phyloP scores from a whole-genome alignment of 2,113 vertebrate genomes.

The Trematomus loennbergii region DNA sequence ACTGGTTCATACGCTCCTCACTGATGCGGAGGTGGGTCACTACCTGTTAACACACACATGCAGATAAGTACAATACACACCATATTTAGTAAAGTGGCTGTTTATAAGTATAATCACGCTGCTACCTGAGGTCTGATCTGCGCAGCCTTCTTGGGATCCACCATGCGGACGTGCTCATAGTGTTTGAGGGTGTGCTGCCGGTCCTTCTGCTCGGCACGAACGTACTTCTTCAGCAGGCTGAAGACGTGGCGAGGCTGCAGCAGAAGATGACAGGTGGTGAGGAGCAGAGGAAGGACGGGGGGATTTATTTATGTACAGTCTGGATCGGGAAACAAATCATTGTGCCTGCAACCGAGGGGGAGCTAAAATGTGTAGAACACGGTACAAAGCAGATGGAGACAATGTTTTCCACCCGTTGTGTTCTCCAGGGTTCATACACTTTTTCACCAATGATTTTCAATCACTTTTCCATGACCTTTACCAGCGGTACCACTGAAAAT shows the following conservation, averaged over 20 bases:
- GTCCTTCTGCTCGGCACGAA: slow-evolving; percentile 98
- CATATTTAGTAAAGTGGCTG: background rate
- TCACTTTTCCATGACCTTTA: too few species aligned
- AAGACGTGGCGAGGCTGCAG: slow-evolving; percentile 94
- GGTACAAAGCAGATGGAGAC: background rate
- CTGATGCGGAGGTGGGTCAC: slow-evolving; percentile 98
- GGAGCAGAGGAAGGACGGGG: background rate
- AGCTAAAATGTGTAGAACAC: background rate
- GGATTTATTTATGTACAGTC: background rate
- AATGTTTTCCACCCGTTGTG: background rate
- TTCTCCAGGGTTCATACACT: too few species aligned
- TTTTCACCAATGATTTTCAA: too few species aligned
- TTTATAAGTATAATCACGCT: fast-evolving
- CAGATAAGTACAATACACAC: background rate
- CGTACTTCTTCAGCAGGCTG: slow-evolving; percentile 96
- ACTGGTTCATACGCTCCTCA: slow-evolving; percentile 99
- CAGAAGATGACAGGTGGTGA: background rate
- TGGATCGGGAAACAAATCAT: background rate
- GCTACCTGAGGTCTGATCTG: slow-evolving; percentile 94
- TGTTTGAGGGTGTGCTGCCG: slow-evolving; percentile 97
- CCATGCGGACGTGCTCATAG: slow-evolving; percentile 97
- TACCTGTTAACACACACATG: slow-evolving; percentile 81
- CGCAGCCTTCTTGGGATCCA: slow-evolving; percentile 98
- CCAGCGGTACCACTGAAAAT: too few species aligned
- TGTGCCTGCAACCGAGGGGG: background rate